A percentile compares a stretch with the other conserved stretches of the same genome.
phyloP scores from a whole-genome alignment of 2,113 vertebrate species.

The Corythoichthys intestinalis region DNA sequence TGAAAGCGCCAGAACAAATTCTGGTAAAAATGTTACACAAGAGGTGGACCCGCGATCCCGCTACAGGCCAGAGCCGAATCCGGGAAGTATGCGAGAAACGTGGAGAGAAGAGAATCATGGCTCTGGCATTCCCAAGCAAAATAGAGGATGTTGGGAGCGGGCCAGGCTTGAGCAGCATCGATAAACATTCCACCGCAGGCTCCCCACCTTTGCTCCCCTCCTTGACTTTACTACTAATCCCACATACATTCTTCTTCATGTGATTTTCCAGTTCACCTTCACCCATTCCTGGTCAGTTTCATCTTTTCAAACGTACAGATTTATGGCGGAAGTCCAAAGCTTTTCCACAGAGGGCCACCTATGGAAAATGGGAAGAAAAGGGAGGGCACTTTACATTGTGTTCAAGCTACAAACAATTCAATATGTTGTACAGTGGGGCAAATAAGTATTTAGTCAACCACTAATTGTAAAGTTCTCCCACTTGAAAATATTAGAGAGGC shows the following conservation, averaged over 20 bases:
- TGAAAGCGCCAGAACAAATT: conserved; percentile 19
- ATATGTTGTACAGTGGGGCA: background rate
- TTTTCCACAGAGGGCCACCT: background rate
- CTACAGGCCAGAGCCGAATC: conserved; percentile 22
- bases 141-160: conserved; percentile 33
- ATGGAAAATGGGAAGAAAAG: background rate
- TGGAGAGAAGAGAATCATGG: conserved; percentile 38
- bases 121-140: conserved; percentile 58
- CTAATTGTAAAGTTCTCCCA: too few relatives aligned
- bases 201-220: conserved; percentile 18
- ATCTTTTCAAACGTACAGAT: background rate
- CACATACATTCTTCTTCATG: conserved; percentile 32
- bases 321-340: conserved; percentile 10
- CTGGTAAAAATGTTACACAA: conserved; percentile 30
- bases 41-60: conserved; percentile 35
- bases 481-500: too few relatives aligned
- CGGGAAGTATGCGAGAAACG: conserved; percentile 35
- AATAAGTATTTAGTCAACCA: too few relatives aligned
- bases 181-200: conserved; percentile 48
- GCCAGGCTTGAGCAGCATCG: conserved; percentile 50
- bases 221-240: conserved; percentile 23
- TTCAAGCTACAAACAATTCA: background rate
- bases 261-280: background rate
- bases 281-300: background rate
- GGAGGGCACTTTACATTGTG: background rate